These are phyloP conservation scores for Polypterus senegalus DNA, from an alignment of 2,113 vertebrate genomes.

Conservation along the genomic window DNA sequence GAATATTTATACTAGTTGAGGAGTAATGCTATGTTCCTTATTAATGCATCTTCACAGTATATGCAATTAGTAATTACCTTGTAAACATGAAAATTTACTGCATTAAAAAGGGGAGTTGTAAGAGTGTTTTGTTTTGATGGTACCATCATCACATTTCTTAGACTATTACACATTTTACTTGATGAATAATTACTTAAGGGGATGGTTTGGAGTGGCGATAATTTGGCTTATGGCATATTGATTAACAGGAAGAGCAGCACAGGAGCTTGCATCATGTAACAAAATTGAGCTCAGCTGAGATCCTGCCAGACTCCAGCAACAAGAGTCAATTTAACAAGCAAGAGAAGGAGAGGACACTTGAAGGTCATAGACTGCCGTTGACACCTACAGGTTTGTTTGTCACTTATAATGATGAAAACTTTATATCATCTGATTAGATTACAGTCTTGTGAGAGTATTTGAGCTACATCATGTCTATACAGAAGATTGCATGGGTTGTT, in stretches of 20 bases:
- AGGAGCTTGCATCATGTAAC: constrained; percentile 34
- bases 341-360: constrained; percentile 42
- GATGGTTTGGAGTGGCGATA: neutral
- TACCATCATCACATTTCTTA: no score
- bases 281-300: constrained; percentile 47
- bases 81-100: neutral
- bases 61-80: neutral
- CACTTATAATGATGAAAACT: neutral
- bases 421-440: neutral
- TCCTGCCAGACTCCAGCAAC: constrained; percentile 36
- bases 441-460: neutral
- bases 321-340: constrained; percentile 43
- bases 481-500: no score
- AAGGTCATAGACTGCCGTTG: constrained; percentile 63
- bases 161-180: no score
- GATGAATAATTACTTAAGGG: no score
- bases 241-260: constrained; percentile 54
- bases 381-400: constrained; percentile 58
- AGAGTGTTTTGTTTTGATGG: no score
- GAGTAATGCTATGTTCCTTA: no score
- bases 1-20: no score
- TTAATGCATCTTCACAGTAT: no score
- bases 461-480: no score
- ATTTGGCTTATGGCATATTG: neutral
- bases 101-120: no score